A percentile compares a stretch with the other conserved stretches of the same genome.
These are phyloP conservation scores for Drosophila lacteicornis DNA, from an alignment of 1,140 invertebrate species.

Conservation along the genomic window DNA sequence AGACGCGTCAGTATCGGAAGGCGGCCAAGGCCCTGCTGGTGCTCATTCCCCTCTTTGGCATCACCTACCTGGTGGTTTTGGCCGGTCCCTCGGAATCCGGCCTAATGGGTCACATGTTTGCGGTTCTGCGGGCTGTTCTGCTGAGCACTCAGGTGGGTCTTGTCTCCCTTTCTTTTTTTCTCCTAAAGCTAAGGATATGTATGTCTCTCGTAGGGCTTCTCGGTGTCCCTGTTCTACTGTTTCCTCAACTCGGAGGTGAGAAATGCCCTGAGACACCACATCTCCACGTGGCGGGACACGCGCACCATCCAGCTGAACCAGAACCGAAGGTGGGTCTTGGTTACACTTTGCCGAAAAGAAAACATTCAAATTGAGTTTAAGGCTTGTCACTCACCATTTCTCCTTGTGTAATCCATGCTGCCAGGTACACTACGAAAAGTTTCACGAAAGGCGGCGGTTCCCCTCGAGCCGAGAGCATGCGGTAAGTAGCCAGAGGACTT, in stretches of 20 bases:
- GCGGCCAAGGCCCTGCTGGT: constrained; percentile 95
- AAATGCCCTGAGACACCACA: constrained; percentile 92
- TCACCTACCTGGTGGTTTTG: constrained; percentile 93
- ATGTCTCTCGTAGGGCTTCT: constrained; percentile 87
- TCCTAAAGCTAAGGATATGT: constrained; percentile 1
- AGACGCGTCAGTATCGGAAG: constrained; percentile 95
- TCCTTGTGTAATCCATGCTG: constrained; percentile 13
- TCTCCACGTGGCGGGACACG: constrained; percentile 91
- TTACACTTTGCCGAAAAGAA: neutral
- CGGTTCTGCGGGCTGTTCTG: constrained; percentile 89
- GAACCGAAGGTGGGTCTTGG: constrained; percentile 76
- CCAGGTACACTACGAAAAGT: constrained; percentile 77
- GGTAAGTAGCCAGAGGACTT: constrained; percentile 85
- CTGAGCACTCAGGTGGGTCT: constrained; percentile 89
- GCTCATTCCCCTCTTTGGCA: constrained; percentile 93
- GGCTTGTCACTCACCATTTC: neutral
- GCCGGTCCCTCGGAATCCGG: constrained; percentile 89
- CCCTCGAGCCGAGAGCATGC: constrained; percentile 92
- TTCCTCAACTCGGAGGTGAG: constrained; percentile 97
- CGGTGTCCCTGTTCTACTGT: constrained; percentile 95
- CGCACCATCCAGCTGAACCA: constrained; percentile 87
- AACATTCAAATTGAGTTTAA: neutral
- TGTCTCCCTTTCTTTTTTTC: neutral
- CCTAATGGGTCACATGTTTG: constrained; percentile 87
- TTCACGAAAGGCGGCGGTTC: constrained; percentile 92